Evolutionary conservation across 1,140 invertebrate species (phyloP).

Genomic region (Zaprionus lachaisei): DNA sequence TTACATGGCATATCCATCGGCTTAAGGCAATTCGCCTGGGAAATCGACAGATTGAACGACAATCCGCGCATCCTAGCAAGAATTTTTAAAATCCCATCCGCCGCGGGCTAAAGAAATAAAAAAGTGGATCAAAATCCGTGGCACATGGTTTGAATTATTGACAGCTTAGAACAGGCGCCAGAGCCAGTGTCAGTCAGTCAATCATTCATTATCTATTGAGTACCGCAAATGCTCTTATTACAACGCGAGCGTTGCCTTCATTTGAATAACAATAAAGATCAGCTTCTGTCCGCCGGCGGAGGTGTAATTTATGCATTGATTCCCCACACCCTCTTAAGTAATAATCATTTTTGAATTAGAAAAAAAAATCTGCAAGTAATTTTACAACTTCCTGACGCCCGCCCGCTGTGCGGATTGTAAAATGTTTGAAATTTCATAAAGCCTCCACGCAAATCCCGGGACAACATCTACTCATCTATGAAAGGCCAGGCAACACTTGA

Average conservation of each 20-base stretch:
- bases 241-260: conserved; percentile 53
- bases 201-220: conserved; percentile 75
- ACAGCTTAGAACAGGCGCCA: conserved; percentile 60
- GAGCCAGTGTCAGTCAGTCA: conserved; percentile 53
- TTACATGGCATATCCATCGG: conserved; percentile 67
- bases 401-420: conserved; percentile 71
- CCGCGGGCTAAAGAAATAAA: conserved; percentile 3
- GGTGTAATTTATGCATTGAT: conserved; percentile 81
- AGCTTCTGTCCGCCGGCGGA: conserved; percentile 58
- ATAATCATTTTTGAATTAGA: conserved; percentile 81
- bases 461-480: conserved; percentile 56
- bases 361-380: conserved; percentile 51
- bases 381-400: conserved; percentile 63
- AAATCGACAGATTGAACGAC: conserved; percentile 69
- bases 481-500: conserved; percentile 66
- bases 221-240: conserved; percentile 39
- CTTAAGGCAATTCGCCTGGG: conserved; percentile 75
- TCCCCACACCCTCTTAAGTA: conserved; percentile 39
- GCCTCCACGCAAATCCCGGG: conserved; percentile 50
- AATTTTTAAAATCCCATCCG: conserved; percentile 20
- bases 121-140: conserved; percentile 40
- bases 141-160: conserved; percentile 77
- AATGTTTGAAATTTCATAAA: conserved; percentile 74
- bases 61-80: conserved; percentile 24
- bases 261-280: conserved; percentile 83